A percentile compares a stretch with the other conserved stretches of the same genome.
phyloP scores from a whole-genome alignment of 2,797 vertebrate species.

The Falco berigora region DNA sequence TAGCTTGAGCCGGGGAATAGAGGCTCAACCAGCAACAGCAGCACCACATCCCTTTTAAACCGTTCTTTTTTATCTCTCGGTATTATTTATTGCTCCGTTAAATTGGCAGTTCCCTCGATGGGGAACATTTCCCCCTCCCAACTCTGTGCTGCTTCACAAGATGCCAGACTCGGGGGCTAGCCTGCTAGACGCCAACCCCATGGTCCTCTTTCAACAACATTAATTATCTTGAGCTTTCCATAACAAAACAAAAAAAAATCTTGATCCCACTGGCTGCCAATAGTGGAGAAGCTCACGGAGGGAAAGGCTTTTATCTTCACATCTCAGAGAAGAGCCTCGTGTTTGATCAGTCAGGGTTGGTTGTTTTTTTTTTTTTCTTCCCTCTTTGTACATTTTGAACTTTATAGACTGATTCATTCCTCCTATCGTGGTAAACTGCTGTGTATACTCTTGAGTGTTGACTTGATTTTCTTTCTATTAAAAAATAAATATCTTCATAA shows the following conservation, averaged over 20 bases:
- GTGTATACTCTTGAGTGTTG: constrained; percentile 60
- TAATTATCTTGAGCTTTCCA: constrained; percentile 83
- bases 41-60: background rate
- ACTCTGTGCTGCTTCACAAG: constrained; percentile 70
- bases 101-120: constrained; percentile 64
- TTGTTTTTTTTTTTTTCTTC: background rate
- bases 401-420: constrained; percentile 76
- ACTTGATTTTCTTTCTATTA: constrained; percentile 71
- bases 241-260: constrained; percentile 68
- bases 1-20: background rate
- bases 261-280: constrained; percentile 77
- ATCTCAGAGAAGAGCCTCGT: constrained; percentile 64
- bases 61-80: constrained; percentile 42
- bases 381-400: constrained; percentile 66
- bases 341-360: constrained; percentile 68
- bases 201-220: constrained; percentile 80
- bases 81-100: constrained; percentile 71
- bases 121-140: constrained; percentile 29
- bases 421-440: constrained; percentile 61
- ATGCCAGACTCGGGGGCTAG: constrained; percentile 78
- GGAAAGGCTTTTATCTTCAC: constrained; percentile 75
- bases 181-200: constrained; percentile 76
- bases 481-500: constrained; percentile 62
- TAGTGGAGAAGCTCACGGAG: constrained; percentile 68
- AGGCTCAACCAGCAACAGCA: background rate